Conservation (phyloP, 1,140 invertebrate species). For the Pogonus chalceus region DNA sequence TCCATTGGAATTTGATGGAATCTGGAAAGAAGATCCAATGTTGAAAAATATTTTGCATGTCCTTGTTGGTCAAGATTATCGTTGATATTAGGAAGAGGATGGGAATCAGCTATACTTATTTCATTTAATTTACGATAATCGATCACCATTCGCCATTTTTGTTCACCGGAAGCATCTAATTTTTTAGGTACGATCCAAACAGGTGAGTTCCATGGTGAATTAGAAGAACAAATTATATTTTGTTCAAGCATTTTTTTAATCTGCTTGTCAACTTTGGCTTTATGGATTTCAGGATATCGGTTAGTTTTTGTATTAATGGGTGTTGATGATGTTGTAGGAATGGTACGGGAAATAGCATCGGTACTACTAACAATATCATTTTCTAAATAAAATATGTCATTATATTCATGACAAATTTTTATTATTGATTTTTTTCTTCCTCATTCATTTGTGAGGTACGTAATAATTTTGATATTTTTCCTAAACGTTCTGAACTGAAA, state of each 20-base stretch:
- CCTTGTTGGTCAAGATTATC: slow-evolving; percentile 36
- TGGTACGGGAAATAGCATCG: neutral
- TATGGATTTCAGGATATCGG: slow-evolving; percentile 28
- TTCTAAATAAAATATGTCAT: neutral
- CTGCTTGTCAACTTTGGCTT: slow-evolving; percentile 29
- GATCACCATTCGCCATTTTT: neutral
- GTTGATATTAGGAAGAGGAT: slow-evolving; percentile 40
- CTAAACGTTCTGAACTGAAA: neutral
- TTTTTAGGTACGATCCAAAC: slow-evolving; percentile 13
- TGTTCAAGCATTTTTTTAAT: slow-evolving; percentile 26
- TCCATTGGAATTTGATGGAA: slow-evolving; percentile 40
- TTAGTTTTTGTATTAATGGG: slow-evolving; percentile 22
- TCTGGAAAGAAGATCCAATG: slow-evolving; percentile 37
- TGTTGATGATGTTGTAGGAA: neutral
- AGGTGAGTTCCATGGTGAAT: neutral
- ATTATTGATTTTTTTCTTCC: neutral
- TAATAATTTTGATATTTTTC: neutral
- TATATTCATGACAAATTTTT: neutral
- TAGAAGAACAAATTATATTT: neutral
- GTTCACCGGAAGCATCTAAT: slow-evolving; percentile 8
- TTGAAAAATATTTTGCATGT: slow-evolving; percentile 32
- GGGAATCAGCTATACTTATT: slow-evolving; percentile 24
- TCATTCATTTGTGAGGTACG: neutral
- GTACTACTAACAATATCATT: neutral
- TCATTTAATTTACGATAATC: too few relatives aligned